Evolutionary conservation across 35 echinoderm and acorn worm genomes (phyloP).

Genomic region (Stichopus chloronotus): DNA sequence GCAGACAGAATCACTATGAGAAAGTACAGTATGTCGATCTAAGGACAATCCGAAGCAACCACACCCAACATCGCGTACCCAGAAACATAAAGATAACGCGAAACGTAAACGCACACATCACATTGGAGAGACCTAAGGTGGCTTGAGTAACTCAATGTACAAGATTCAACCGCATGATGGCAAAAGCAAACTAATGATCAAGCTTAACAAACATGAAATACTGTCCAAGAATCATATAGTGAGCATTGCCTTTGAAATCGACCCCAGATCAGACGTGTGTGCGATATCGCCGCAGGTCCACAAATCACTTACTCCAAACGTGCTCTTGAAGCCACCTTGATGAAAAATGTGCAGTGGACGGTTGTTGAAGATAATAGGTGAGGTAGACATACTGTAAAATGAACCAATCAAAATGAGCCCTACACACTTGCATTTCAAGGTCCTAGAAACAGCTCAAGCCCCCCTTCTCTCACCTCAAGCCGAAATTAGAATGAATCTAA

Average conservation of each 20-base stretch:
- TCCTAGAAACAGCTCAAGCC: slow-evolving; percentile 30
- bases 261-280: slow-evolving; percentile 28
- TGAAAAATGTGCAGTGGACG: slow-evolving; percentile 18
- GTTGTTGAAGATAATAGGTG: slow-evolving; percentile 6
- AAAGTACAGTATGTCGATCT: slow-evolving; percentile 37
- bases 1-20: slow-evolving; percentile 37
- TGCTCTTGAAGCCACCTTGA: slow-evolving; percentile 15
- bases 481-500: slow-evolving; percentile 40
- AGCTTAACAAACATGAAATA: slow-evolving; percentile 13
- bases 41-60: slow-evolving; percentile 42
- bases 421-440: slow-evolving; percentile 45
- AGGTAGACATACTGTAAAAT: slow-evolving; percentile 27
- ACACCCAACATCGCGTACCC: neutral
- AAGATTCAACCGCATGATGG: slow-evolving; percentile 14
- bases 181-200: slow-evolving; percentile 35
- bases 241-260: slow-evolving; percentile 25
- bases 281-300: slow-evolving; percentile 25
- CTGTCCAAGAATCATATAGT: neutral
- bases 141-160: slow-evolving; percentile 24
- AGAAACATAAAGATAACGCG: neutral
- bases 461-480: neutral
- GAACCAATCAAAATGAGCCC: slow-evolving; percentile 23
- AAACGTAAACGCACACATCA: slow-evolving; percentile 40
- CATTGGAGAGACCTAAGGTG: neutral
- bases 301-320: slow-evolving; percentile 1